Evolutionary conservation across 2,797 vertebrate genomes (phyloP).

Genomic region (Trichosurus vulpecula): DNA sequence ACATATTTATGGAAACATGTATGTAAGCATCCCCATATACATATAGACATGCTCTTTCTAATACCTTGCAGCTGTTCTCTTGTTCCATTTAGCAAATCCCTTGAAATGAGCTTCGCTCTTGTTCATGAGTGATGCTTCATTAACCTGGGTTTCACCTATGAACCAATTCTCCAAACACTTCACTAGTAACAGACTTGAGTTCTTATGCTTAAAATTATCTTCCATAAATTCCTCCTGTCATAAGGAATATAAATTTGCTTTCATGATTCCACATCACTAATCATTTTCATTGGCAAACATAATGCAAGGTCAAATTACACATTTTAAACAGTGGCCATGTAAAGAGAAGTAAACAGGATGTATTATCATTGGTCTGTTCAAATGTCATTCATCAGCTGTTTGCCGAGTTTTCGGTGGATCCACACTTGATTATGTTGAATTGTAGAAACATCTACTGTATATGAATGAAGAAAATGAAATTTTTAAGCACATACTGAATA

Average conservation of each 20-base stretch:
- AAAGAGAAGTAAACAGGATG: not conserved
- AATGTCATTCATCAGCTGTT: not conserved
- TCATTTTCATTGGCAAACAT: constrained; percentile 37
- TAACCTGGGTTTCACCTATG: constrained; percentile 56
- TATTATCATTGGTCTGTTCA: not conserved
- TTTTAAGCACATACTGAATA: constrained; percentile 65
- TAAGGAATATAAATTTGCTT: constrained; percentile 58
- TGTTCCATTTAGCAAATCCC: not conserved
- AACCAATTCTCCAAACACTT: constrained; percentile 37
- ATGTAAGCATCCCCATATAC: not conserved
- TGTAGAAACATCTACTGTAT: constrained; percentile 45
- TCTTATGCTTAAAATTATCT: constrained; percentile 53
- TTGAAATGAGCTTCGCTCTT: constrained; percentile 31
- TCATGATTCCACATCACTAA: constrained; percentile 43
- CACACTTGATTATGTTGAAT: constrained; percentile 29
- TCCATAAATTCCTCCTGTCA: constrained; percentile 50
- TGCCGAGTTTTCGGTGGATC: not conserved
- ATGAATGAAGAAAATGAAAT: constrained; percentile 61
- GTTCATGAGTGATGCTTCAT: constrained; percentile 11
- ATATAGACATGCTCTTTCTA: not conserved
- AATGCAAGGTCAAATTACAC: constrained; percentile 1
- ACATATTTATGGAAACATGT: not conserved
- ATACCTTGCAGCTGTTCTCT: not conserved
- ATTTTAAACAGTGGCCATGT: not conserved
- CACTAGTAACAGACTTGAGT: constrained; percentile 25